Percentiles rank a stretch among this genome's conserved stretches.
Evolutionary conservation across 2,888 invertebrate species (phyloP).

Genomic region (Galerucella nymphaeae): DNA sequence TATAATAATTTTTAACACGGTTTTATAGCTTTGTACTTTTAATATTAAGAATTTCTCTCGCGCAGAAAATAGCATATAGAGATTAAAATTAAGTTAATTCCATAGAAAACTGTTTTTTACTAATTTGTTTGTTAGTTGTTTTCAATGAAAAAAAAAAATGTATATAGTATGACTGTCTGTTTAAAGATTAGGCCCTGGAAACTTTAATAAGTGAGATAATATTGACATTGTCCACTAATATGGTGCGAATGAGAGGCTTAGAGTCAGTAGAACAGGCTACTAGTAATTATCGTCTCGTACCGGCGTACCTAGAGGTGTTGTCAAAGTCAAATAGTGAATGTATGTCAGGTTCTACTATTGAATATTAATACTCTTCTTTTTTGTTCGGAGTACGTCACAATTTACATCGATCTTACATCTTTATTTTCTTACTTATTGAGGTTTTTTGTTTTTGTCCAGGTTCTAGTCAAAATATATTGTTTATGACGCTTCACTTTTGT

Average conservation of each 20-base stretch:
- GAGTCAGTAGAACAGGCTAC: too few relatives aligned
- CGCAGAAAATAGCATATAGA: conserved; percentile 5
- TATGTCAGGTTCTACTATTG: too few relatives aligned
- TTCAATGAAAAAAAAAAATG: neutral
- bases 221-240: too few relatives aligned
- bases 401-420: too few relatives aligned
- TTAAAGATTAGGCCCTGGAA: conserved; percentile 5
- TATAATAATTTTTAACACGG: conserved; percentile 6
- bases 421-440: neutral
- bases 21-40: conserved; percentile 9
- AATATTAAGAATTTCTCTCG: neutral
- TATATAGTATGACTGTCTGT: conserved; percentile 4
- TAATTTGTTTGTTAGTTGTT: neutral
- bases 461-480: neutral
- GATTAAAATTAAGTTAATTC: neutral
- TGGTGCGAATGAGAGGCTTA: too few relatives aligned
- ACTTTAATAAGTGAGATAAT: neutral
- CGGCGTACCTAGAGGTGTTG: too few relatives aligned
- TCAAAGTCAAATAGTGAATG: too few relatives aligned
- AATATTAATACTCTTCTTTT: too few relatives aligned
- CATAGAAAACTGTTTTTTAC: conserved; percentile 8
- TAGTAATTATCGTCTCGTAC: too few relatives aligned
- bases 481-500: neutral
- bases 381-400: too few relatives aligned
- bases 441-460: neutral